Base-by-base conservation (phyloP, 2,888 invertebrate species). In the Andrena chrysosceles region DNA sequence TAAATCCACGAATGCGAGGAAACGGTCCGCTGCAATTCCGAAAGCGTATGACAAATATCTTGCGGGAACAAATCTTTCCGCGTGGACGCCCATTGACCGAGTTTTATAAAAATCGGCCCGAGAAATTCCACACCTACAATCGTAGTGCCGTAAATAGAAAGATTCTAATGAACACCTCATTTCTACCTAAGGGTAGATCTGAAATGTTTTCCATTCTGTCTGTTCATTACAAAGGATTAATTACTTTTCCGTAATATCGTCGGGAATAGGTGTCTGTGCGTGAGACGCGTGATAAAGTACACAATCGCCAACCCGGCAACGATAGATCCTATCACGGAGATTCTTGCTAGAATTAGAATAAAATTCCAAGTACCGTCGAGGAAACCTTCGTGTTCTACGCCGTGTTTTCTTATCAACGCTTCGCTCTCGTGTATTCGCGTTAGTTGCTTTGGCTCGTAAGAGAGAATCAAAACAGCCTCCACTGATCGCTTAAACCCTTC, bases 21-120 rank as follows among this genome's bases (percentile, higher is more conserved):
- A 10, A 91, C 91, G 33, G 89, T 81, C 8, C 92, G 90, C 74
- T 95, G 94, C 2, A 95, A 90, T 8, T 82, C 89, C 7, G 93
- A 90, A 10, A 95, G 91, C 3, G 86, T 85, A 31, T 91, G 89
- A 88, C 95, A 95, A 81, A 95, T 89, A 42, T 94, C 93, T 64
- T 92, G 90, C 2, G 94, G 92, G 83, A 95, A 95, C 48, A 95
- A 81, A 86, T 95, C 95, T 60, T 94, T 89, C 16, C 95, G 86
- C 5, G 95, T 95, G 31, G 94, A 93, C 33, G 94, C 93, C 95
- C 95, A 95, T 85, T 95, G 95, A 1, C 95, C 95, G 26, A 95
- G 91, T 88, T 95, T 95, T 31, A 95, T 91, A 70, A 95, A 94
- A n/a, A 95, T 94, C 1, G 95, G 95, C 0, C 95, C 95, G 60